These are phyloP conservation scores for Mactromeris polynyma DNA, from an alignment of 2,888 invertebrate genomes.

Conservation along the genomic window DNA sequence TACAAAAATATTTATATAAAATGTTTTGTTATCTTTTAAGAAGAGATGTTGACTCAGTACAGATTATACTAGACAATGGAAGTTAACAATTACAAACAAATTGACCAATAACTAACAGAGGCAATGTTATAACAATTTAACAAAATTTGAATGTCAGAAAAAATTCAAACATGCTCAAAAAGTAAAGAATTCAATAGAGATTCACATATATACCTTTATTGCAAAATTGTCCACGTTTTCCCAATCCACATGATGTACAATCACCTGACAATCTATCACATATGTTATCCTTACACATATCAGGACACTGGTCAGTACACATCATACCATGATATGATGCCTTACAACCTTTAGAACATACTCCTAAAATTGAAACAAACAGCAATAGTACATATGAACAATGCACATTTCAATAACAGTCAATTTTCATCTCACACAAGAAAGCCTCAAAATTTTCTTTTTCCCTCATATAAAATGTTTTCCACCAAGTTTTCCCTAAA, in stretches of 20 bases:
- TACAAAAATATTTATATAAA: too few species aligned
- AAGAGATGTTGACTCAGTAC: too few species aligned
- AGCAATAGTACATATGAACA: background rate
- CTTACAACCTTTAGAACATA: slow-evolving; percentile 41
- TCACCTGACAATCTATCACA: slow-evolving; percentile 38
- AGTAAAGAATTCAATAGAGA: too few species aligned
- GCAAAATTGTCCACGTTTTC: slow-evolving; percentile 46
- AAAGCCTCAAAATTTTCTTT: too few species aligned
- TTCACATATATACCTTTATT: slow-evolving; percentile 36
- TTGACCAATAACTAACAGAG: too few species aligned
- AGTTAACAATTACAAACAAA: too few species aligned
- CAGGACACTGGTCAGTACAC: slow-evolving; percentile 35
- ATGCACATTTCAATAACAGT: background rate
- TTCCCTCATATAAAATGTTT: too few species aligned
- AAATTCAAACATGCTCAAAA: background rate
- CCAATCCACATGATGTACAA: slow-evolving; percentile 43
- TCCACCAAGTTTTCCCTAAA: too few species aligned
- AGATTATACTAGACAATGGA: too few species aligned
- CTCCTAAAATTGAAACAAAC: slow-evolving; percentile 21
- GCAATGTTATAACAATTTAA: background rate
- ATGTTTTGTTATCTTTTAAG: too few species aligned
- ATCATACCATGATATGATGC: slow-evolving; percentile 28
- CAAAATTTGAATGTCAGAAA: background rate
- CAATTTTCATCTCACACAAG: too few species aligned
- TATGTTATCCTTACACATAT: slow-evolving; percentile 37